These are phyloP conservation scores for Lepidurus apus DNA, from an alignment of 1,140 invertebrate genomes.

Conservation along the genomic window DNA sequence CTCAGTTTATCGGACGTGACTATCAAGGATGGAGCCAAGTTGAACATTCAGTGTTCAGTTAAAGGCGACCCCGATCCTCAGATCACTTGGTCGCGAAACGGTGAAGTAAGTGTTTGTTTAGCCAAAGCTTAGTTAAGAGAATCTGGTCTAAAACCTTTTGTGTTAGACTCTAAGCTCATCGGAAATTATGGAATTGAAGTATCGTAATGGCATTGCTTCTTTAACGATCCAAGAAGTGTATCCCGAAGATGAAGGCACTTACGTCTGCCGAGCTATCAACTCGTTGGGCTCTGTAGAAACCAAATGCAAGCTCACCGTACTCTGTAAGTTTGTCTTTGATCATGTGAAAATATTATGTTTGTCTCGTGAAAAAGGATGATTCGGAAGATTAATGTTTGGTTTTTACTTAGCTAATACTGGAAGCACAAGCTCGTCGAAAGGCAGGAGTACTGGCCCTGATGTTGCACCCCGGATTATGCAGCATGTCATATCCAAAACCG, in stretches of 20 bases:
- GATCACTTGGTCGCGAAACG: constrained; percentile 77
- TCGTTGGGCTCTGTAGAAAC: constrained; percentile 76
- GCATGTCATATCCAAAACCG: constrained; percentile 69
- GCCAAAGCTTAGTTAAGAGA: neutral
- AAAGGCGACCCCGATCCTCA: constrained; percentile 86
- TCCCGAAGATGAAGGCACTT: constrained; percentile 87
- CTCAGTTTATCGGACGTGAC: constrained; percentile 61
- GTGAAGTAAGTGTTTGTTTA: constrained; percentile 49
- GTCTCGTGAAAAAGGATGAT: neutral
- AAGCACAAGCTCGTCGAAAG: constrained; percentile 47
- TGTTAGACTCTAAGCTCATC: constrained; percentile 60
- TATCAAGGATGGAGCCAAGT: constrained; percentile 72
- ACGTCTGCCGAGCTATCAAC: constrained; percentile 83
- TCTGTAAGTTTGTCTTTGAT: constrained; percentile 57
- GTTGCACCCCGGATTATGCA: constrained; percentile 76
- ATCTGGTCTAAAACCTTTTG: constrained; percentile 35
- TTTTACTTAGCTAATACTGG: constrained; percentile 55
- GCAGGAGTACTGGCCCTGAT: constrained; percentile 53
- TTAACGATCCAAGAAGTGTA: constrained; percentile 84
- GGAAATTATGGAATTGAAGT: constrained; percentile 83
- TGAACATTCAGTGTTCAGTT: constrained; percentile 70
- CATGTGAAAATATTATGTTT: neutral
- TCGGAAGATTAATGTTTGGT: constrained; percentile 35
- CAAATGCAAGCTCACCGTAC: constrained; percentile 72
- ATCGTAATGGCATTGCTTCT: constrained; percentile 77